Evolutionary conservation across 2,113 vertebrate genomes (phyloP), one percentile per base, ranked within the genome.

Genomic region (Ploceus nigricollis): DNA sequence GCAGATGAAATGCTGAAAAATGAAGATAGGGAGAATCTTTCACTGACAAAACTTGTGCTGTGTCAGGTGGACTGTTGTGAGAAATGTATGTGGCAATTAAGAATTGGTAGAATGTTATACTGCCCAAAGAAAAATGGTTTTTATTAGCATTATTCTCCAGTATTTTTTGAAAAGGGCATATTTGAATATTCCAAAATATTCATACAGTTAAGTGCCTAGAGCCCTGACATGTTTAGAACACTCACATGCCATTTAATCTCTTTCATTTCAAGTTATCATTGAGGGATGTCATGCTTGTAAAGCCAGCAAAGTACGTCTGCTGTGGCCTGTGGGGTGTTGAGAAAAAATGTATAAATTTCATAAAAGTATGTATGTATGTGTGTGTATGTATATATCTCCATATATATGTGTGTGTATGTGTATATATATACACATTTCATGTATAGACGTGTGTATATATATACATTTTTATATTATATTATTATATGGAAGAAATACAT

Each of bases 91-190:
- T 90, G 60, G 24, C 89, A 95, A 40, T 96, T 95, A 91, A 72
- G 78, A 86, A 79, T 39, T 25, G 53, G 14, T 79, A 53, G 15
- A 28, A 65, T 31, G 53, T 69, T 71, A 69, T 60, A 88, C 72
- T 77, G 50, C 85, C 86, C 3, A 2, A 91, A 93, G 54, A 70
- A 63, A 87, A 73, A 54, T 77, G 35, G 1, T 28, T 79, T 73
- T 82, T 93, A 80, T 95, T 93, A 95, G 25, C n/a, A 73, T 94
- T 95, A 73, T 83, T 60, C 68, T 94, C 48, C 30, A 61, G n/a
- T 92, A 87, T 60, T 40, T 87, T 93, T 90, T 76, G 71, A 72
- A 92, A 85, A 80, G 40, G 48, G 40, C 48, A 84, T 85, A 87
- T 50, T 76, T 93, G 35, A 64, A 87, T 97, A 85, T 72, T 94